These are phyloP conservation scores for Apotomis betuletana DNA, from an alignment of 2,888 invertebrate species.

Conservation along the genomic window DNA sequence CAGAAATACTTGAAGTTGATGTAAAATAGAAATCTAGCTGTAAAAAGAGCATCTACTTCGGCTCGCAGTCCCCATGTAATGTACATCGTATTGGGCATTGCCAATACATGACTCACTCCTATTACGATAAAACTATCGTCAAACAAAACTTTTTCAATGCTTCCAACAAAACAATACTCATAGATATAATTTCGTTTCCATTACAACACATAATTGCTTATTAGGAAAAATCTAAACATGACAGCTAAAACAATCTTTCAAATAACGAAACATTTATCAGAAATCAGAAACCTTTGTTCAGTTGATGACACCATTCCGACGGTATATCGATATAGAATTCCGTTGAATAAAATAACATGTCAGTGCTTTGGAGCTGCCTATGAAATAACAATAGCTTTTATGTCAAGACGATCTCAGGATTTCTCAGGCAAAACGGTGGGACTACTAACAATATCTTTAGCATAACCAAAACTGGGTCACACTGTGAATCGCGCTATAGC, in stretches of 20 bases:
- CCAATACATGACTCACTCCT: no score
- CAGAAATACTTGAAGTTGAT: no score
- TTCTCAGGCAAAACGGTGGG: not conserved
- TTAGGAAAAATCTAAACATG: not conserved
- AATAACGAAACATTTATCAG: slow-evolving; percentile 31
- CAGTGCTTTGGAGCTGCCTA: not conserved
- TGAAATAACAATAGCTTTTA: slow-evolving; percentile 29
- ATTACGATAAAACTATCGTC: not conserved
- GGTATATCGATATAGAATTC: slow-evolving; percentile 19
- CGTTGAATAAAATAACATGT: slow-evolving; percentile 33
- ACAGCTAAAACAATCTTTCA: slow-evolving; percentile 17
- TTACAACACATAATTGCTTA: slow-evolving; percentile 4
- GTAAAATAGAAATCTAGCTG: no score
- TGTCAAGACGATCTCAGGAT: not conserved
- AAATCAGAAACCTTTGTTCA: slow-evolving; percentile 28
- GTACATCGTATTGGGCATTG: no score
- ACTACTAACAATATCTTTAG: not conserved
- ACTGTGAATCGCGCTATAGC: no score
- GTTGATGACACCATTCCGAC: slow-evolving; percentile 14
- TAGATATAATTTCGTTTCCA: not conserved
- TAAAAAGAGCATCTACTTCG: no score
- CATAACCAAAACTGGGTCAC: no score
- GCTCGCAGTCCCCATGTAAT: no score
- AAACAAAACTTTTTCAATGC: not conserved
- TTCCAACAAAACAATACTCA: not conserved